A percentile compares a stretch with the other conserved stretches of the same genome.
Conservation (phyloP, 2,888 invertebrate genomes). For the Tethea ocularis region DNA sequence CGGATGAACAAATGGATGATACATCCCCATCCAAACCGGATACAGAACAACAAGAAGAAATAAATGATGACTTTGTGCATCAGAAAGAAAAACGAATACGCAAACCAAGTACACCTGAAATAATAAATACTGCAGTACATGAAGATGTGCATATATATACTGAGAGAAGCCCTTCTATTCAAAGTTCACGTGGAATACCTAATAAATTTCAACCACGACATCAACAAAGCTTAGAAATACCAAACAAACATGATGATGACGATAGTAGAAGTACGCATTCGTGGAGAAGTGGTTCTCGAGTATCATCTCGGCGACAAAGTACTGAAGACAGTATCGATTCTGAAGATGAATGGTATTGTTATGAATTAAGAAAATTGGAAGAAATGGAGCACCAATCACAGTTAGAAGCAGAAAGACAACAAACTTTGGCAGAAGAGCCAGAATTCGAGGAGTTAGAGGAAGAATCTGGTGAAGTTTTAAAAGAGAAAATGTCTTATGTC, state of each 20-base stretch:
- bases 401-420: conserved; percentile 85
- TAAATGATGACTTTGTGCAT: conserved; percentile 43
- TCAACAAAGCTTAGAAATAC: conserved; percentile 92
- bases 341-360: conserved; percentile 97
- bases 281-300: conserved; percentile 92
- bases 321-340: conserved; percentile 97
- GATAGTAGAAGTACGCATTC: conserved; percentile 94
- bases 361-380: conserved; percentile 93
- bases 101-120: conserved; percentile 70
- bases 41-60: conserved; percentile 50
- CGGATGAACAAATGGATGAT: conserved; percentile 86
- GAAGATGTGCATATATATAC: conserved; percentile 80
- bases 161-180: conserved; percentile 87
- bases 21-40: conserved; percentile 70
- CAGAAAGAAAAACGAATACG: conserved; percentile 60
- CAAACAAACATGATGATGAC: conserved; percentile 90
- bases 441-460: conserved; percentile 79
- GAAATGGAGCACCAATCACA: conserved; percentile 91
- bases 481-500: conserved; percentile 92
- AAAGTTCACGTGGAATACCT: conserved; percentile 83
- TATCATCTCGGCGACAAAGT: conserved; percentile 94
- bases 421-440: conserved; percentile 84
- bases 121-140: conserved; percentile 60
- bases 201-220: conserved; percentile 86
- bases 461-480: conserved; percentile 87